These are phyloP conservation scores for Brachionus plicatilis DNA, from an alignment of 1,140 invertebrate species.

Conservation along the genomic window DNA sequence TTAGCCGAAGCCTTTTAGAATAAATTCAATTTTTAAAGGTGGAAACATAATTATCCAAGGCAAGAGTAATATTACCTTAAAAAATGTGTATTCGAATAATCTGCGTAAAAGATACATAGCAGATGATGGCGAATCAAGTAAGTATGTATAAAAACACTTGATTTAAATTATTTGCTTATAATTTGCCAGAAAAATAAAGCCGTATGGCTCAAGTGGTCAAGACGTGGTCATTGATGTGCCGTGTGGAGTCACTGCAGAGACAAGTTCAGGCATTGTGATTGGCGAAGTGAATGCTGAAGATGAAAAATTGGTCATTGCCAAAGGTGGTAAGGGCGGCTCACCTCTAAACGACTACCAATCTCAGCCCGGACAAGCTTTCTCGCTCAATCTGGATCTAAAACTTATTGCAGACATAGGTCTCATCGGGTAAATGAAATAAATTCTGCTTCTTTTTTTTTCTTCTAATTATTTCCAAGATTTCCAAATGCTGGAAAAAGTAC, in stretches of 20 bases:
- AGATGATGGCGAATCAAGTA: constrained; percentile 23
- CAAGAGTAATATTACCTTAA: constrained; percentile 28
- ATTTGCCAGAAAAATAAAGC: constrained; percentile 22
- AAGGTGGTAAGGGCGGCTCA: constrained; percentile 64
- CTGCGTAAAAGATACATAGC: constrained; percentile 28
- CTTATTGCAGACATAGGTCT: constrained; percentile 90
- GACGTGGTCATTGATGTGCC: constrained; percentile 28
- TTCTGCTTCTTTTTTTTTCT: constrained; percentile 43
- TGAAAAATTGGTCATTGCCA: neutral
- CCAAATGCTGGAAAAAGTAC: constrained; percentile 96
- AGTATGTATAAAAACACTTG: neutral
- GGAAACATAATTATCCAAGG: constrained; percentile 19
- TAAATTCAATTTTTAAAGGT: neutral
- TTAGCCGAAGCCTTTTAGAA: neutral
- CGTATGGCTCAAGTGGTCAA: neutral
- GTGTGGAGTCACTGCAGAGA: neutral
- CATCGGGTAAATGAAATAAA: constrained; percentile 52
- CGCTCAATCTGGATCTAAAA: constrained; percentile 68
- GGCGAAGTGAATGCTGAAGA: constrained; percentile 21
- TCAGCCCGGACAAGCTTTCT: constrained; percentile 69
- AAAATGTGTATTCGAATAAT: constrained; percentile 32
- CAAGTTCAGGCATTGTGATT: neutral
- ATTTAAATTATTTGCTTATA: neutral
- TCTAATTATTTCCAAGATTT: constrained; percentile 62
- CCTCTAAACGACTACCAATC: constrained; percentile 82